Conservation (phyloP, 2,797 vertebrate genomes). For the Galagoides demidoff region DNA sequence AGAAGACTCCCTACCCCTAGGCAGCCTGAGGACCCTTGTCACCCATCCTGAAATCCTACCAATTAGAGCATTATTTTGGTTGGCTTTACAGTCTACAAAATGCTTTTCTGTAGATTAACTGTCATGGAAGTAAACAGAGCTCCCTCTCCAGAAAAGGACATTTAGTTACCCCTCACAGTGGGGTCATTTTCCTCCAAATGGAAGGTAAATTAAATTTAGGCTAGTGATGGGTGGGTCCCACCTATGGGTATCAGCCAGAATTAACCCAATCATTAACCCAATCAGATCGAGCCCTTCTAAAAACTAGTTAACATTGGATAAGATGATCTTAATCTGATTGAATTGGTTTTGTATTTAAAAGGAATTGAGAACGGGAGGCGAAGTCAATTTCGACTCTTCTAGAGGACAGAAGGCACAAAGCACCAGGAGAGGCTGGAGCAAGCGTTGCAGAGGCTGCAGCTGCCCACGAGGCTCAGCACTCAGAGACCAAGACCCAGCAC, state of each 20-base stretch:
- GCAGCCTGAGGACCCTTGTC: neutral
- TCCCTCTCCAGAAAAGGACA: neutral
- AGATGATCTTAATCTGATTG: neutral
- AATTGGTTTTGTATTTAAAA: slow-evolving; percentile 14
- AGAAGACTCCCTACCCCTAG: neutral
- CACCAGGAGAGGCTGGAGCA: neutral
- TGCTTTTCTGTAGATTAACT: neutral
- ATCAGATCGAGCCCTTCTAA: neutral
- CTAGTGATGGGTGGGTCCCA: neutral
- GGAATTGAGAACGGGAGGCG: neutral
- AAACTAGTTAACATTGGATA: neutral
- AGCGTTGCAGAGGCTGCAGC: neutral
- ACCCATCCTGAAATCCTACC: neutral
- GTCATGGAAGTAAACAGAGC: neutral
- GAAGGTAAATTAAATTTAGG: neutral
- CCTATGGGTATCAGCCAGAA: neutral
- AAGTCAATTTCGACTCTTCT: neutral
- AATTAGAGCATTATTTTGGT: neutral
- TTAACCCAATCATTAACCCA: neutral
- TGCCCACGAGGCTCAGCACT: neutral
- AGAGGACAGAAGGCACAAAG: neutral
- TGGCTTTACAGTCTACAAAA: neutral
- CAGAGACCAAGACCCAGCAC: fast-evolving
- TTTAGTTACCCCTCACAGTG: neutral
- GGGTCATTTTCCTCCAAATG: neutral